Base-by-base conservation (phyloP, 2,888 invertebrate species). In the Ormia ochracea region DNA sequence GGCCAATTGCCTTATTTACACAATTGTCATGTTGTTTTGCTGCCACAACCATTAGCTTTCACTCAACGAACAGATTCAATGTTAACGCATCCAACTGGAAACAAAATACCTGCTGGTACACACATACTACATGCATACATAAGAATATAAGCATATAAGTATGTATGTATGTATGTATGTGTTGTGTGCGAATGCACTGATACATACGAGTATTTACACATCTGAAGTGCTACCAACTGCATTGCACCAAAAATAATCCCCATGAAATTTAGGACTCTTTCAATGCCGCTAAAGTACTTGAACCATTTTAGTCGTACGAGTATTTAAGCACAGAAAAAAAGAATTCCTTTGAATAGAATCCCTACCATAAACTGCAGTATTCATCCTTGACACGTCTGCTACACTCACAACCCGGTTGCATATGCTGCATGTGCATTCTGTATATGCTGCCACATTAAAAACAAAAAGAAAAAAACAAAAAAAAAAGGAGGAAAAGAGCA, bases 221-320 rank as follows among this genome's bases (percentile, higher is more conserved):
- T 45, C 41, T 77, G 17, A 76, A 80, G 80, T 72, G 63, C 61
- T 63, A 68, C 73, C 76, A 76, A 73, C 76, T 80, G 63, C 63
- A 66, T 58, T 23, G 50, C 56, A 38, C 19, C 56, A 56, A 28
- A n/a, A 52, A 68, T 38, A 61, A 17, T 41, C 6, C 9, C 3
- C 26, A 48, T 12, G 1, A 50, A 59, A 38, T 63, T 69, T 65
- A 63, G 63, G 36, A 26, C 56, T 69, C 61, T 68, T 48, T 78
- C 38, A 78, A 73, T 58, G 14, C 73, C 73, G 66, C 52, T 28
- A 70, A 73, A 78, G 66, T 48, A 50, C 61, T 78, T 38, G 31
- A 65, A 19, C 43, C 76, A n/a, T n/a, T 31, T 78, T 78, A 31
- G 61, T 14, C 26, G 10, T 41, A n/a, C n/a, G n/a, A n/a, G n/a